Conservation (phyloP, 2,797 vertebrate species). For the Miopithecus talapoin region DNA sequence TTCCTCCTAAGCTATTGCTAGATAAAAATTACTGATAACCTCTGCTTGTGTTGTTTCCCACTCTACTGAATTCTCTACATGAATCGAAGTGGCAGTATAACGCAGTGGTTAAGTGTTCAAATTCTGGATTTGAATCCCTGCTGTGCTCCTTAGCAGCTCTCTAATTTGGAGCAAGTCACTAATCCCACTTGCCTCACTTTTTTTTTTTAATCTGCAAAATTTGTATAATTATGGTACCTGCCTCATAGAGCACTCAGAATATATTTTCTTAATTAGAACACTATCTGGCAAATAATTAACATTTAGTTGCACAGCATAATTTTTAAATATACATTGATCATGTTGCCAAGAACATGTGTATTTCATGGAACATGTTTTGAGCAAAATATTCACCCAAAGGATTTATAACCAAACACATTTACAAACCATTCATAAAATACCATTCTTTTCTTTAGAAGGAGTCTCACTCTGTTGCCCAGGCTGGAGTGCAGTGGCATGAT, state of each 20-base stretch:
- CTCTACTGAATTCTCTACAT: not conserved
- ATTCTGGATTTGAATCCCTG: slow-evolving; percentile 7
- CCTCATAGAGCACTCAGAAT: not conserved
- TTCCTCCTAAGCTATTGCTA: not conserved
- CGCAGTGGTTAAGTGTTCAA: not conserved
- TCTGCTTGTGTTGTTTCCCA: not conserved
- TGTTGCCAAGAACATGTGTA: not conserved
- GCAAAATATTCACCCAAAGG: not conserved
- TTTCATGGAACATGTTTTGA: not conserved
- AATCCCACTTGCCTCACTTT: not conserved
- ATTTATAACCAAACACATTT: not conserved
- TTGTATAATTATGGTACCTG: not conserved
- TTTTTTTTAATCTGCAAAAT: not conserved
- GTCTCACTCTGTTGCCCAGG: too few relatives aligned
- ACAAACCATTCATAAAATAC: not conserved
- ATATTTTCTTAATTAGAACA: not conserved
- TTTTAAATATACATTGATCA: not conserved
- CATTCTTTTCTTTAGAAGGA: not conserved
- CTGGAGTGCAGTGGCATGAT: too few relatives aligned
- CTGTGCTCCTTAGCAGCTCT: not conserved
- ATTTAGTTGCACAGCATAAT: not conserved
- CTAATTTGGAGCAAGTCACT: not conserved
- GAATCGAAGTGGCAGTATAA: not conserved
- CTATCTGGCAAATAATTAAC: not conserved
- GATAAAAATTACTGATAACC: not conserved